Evolutionary conservation across 2,888 invertebrate genomes (phyloP).

Genomic region (Dendrolimus pini): DNA sequence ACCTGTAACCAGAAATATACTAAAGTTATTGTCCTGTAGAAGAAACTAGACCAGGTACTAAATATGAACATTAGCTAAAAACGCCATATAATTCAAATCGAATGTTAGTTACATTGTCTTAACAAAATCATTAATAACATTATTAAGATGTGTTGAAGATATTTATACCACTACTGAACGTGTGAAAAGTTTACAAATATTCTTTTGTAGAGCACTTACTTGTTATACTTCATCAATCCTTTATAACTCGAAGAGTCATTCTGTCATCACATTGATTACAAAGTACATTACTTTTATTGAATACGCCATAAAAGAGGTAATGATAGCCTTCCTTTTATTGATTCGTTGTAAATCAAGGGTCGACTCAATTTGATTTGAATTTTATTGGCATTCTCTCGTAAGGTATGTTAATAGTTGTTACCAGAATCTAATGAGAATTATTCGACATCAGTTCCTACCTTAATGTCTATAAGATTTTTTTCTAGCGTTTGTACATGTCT

Average conservation of each 20-base stretch:
- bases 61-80: too few relatives aligned
- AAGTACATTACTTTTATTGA: constrained; percentile 70
- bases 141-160: too few relatives aligned
- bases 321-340: constrained; percentile 72
- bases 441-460: constrained; percentile 13
- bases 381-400: constrained; percentile 62
- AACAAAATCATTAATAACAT: too few relatives aligned
- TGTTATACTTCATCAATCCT: constrained; percentile 4
- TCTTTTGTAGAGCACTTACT: too few relatives aligned
- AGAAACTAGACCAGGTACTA: too few relatives aligned
- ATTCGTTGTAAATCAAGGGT: constrained; percentile 71
- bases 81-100: too few relatives aligned
- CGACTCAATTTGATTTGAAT: constrained; percentile 68
- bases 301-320: constrained; percentile 66
- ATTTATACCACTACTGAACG: too few relatives aligned
- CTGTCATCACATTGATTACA: constrained; percentile 44
- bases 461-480: too few relatives aligned
- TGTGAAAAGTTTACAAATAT: too few relatives aligned
- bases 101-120: too few relatives aligned
- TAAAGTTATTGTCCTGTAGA: too few relatives aligned
- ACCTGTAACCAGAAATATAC: too few relatives aligned
- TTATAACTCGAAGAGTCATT: constrained; percentile 27
- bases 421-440: constrained; percentile 51
- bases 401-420: constrained; percentile 52
- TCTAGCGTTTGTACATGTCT: background rate